Percentiles rank a stretch among this genome's conserved stretches.
Conservation (phyloP, 2,888 invertebrate species). For the Zygaena filipendulae region DNA sequence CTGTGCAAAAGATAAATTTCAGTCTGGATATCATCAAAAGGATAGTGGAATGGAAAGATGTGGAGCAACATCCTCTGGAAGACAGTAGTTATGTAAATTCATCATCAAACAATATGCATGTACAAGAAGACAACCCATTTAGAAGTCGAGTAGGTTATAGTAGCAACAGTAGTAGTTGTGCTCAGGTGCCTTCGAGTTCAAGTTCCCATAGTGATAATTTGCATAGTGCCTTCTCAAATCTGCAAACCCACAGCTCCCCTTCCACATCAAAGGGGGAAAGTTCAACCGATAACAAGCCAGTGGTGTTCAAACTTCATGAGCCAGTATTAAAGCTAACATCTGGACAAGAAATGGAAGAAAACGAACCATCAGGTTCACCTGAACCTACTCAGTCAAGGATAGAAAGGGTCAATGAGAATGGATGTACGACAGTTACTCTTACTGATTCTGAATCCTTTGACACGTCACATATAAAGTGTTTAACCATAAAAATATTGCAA, state of each 20-base stretch:
- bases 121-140: conserved; percentile 58
- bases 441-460: conserved; percentile 86
- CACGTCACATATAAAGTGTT: conserved; percentile 86
- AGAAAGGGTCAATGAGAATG: conserved; percentile 53
- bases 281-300: conserved; percentile 25
- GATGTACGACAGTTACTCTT: conserved; percentile 72
- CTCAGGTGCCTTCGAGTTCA: conserved; percentile 31
- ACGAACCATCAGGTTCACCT: conserved; percentile 37
- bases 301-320: conserved; percentile 44
- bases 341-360: conserved; percentile 27
- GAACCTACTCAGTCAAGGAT: conserved; percentile 42
- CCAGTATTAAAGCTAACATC: conserved; percentile 46
- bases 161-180: conserved; percentile 21
- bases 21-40: conserved; percentile 86
- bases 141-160: conserved; percentile 45
- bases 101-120: conserved; percentile 36
- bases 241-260: conserved; percentile 47
- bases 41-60: conserved; percentile 90
- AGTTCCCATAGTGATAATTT: conserved; percentile 40
- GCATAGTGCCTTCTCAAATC: conserved; percentile 55
- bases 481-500: conserved; percentile 86
- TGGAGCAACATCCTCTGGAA: conserved; percentile 82
- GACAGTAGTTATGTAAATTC: conserved; percentile 67
- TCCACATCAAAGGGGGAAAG: conserved; percentile 41
- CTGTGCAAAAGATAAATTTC: conserved; percentile 82